Evolutionary conservation across 2,113 vertebrate genomes (phyloP).

Genomic region (Hippoglossus stenolepis): DNA sequence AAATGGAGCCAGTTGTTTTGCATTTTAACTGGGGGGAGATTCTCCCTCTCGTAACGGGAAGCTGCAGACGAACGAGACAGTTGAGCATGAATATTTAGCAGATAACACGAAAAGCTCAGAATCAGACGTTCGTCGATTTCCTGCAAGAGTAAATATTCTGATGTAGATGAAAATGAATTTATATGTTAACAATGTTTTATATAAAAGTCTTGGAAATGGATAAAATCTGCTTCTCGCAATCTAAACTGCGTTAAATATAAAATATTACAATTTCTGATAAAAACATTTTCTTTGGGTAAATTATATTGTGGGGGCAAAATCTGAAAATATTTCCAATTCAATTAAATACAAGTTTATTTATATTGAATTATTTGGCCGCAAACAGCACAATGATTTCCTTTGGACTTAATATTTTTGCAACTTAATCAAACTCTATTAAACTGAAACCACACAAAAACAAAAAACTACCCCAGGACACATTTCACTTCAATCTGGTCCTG

Average conservation of each 20-base stretch:
- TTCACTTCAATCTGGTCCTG: neutral
- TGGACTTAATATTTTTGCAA: neutral
- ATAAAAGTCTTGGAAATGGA: neutral
- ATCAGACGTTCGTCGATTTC: neutral
- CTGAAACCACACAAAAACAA: neutral
- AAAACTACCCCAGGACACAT: neutral
- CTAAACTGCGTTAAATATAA: neutral
- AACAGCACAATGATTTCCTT: neutral
- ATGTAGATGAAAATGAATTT: neutral
- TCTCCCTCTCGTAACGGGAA: slow-evolving; percentile 27
- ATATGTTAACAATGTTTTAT: neutral
- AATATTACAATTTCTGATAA: neutral
- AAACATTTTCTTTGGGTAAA: neutral
- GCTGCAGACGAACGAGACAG: slow-evolving; percentile 17
- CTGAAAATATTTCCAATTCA: neutral
- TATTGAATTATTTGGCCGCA: slow-evolving; percentile 9
- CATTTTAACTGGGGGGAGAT: neutral
- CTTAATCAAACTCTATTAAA: neutral
- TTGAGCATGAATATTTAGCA: slow-evolving; percentile 11
- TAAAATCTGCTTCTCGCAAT: neutral
- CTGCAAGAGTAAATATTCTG: neutral
- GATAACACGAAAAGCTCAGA: neutral
- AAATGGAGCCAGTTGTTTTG: slow-evolving; percentile 33
- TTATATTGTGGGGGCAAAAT: neutral
- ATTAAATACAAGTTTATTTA: neutral